Base-by-base conservation (phyloP, 1,140 invertebrate genomes). In the Neelides sp. region DNA sequence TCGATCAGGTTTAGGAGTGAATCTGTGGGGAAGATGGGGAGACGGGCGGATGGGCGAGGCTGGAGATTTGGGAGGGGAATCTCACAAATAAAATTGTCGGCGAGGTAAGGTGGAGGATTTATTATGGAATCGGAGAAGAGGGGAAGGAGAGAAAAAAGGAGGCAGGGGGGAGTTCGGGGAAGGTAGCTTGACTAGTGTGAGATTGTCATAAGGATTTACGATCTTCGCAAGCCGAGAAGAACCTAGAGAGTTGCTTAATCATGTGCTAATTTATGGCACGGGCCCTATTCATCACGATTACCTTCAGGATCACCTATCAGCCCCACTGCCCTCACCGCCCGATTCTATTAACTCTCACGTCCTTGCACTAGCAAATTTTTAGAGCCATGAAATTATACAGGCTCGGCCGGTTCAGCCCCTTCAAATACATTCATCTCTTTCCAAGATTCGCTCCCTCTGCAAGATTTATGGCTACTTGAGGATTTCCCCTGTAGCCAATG, bases 141-240 rank as follows among this genome's bases (percentile, higher is more conserved):
- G 8, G 26, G 23, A 10, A 19, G 10, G 23, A 26, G 5, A 28
- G 5, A 28, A 19, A 27, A 13, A 10, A 22, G 42, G 5, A 28
- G 40, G 34, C 17, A 30, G 27, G 24, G 34, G 19, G 24, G n/a
- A n/a, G n/a, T n/a, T n/a, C n/a, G n/a, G n/a, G n/a, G n/a, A n/a
- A n/a, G n/a, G n/a, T n/a, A 32, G 17, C 27, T 42, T 26, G 41
- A 36, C 43, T 37, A 35, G 50, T 39, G 41, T 52, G 50, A 55
- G 32, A 32, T 46, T 55, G 45, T 55, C 53, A 55, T 44, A 50
- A 55, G 48, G 42, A 55, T 55, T 55, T 55, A 55, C 53, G 53
- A 36, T 13, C 34, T 23, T 45, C 39, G 24, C 20, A 20, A 46
- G 27, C 27, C 15, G 43, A 45, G 22, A 23, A 41, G 34, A 53